A percentile compares a stretch with the other conserved stretches of the same genome.
Conservation (phyloP, 2,888 invertebrate species). For the Phania funesta region DNA sequence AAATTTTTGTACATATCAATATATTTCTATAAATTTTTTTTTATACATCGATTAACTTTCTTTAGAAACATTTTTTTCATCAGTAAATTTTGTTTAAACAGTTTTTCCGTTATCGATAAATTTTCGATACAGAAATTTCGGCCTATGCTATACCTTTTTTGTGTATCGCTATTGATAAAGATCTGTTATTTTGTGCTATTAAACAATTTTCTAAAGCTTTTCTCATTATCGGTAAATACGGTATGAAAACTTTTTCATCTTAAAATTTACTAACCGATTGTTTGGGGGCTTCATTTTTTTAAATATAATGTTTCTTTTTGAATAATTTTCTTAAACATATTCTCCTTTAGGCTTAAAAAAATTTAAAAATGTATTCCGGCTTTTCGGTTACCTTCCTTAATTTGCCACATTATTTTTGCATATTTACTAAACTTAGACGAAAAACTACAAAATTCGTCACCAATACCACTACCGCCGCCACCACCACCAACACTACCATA, state of each 20-base stretch:
- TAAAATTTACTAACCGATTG: too few relatives aligned
- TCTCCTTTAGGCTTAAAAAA: background rate
- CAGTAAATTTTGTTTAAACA: background rate
- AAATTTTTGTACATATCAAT: too few relatives aligned
- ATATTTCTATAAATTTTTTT: too few relatives aligned
- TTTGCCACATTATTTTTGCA: conserved; percentile 39
- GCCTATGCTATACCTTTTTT: too few relatives aligned
- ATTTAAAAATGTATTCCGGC: background rate
- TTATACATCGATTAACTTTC: background rate
- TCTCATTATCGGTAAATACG: too few relatives aligned
- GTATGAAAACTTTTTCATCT: too few relatives aligned
- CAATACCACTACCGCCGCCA: conserved; percentile 9
- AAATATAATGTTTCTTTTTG: too few relatives aligned
- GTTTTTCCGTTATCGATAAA: background rate
- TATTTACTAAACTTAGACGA: conserved; percentile 6
- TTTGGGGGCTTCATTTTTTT: too few relatives aligned
- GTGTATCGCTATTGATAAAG: too few relatives aligned
- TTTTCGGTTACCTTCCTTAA: background rate
- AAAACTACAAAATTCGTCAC: conserved; percentile 32
- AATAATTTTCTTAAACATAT: background rate
- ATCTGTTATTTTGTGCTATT: too few relatives aligned
- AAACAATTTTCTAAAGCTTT: too few relatives aligned
- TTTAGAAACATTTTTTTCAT: background rate
- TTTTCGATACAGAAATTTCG: background rate
- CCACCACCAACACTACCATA: background rate